Conservation (phyloP, 2,113 vertebrate species). For the Pardalotus punctatus region DNA sequence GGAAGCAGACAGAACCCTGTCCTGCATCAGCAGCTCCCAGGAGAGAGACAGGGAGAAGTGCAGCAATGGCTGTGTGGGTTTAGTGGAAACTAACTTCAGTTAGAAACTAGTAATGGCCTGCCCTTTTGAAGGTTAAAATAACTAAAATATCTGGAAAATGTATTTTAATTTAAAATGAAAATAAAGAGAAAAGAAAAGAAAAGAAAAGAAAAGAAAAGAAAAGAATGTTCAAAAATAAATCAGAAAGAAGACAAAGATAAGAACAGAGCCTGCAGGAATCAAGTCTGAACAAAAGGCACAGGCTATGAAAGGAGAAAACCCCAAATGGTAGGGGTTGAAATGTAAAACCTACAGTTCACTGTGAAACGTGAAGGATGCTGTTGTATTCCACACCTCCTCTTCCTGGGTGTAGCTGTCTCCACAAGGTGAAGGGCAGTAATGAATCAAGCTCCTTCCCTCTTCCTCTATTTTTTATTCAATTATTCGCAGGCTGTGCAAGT, state of each 20-base stretch:
- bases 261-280: background rate
- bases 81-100: background rate
- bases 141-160: background rate
- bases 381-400: conserved; percentile 33
- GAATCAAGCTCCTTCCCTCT: conserved; percentile 28
- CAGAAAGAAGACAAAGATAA: background rate
- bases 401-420: background rate
- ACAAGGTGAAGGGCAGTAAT: conserved; percentile 25
- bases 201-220: no score
- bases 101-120: background rate
- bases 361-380: background rate
- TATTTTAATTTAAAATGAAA: background rate
- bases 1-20: background rate
- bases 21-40: background rate
- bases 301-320: background rate
- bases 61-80: background rate
- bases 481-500: conserved; percentile 20
- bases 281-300: conserved; percentile 22
- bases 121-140: background rate
- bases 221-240: background rate
- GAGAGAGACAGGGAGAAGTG: background rate
- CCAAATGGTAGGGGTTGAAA: background rate
- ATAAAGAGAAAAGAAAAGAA: no score
- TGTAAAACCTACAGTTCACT: background rate
- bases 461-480: conserved; percentile 40